phyloP scores from a whole-genome alignment of 2,113 vertebrate species.

The Peromyscus leucopus region DNA sequence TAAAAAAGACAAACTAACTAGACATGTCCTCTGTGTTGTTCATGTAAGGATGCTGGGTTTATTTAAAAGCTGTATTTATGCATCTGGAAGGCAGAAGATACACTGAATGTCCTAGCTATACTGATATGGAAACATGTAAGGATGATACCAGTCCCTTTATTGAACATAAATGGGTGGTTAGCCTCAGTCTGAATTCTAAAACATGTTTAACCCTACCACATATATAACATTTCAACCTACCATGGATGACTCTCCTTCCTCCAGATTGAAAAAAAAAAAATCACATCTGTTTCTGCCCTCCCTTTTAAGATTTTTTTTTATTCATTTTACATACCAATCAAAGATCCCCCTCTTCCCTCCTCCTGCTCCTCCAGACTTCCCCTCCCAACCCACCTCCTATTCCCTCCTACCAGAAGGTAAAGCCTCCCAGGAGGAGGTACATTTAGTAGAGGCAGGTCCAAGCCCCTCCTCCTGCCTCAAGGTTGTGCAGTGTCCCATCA shows the following conservation, averaged over 20 bases:
- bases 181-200: background rate
- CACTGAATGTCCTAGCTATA: background rate
- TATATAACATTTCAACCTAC: background rate
- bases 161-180: accelerated
- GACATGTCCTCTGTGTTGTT: background rate
- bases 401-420: too few species aligned
- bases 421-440: too few species aligned
- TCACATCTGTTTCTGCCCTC: background rate
- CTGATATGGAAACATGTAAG: background rate
- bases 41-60: background rate
- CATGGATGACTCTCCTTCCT: background rate
- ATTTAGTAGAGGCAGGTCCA: too few species aligned
- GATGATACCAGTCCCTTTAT: background rate
- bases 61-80: background rate
- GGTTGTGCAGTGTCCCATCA: too few species aligned
- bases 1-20: background rate
- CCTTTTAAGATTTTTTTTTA: too few species aligned
- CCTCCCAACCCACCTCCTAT: too few species aligned
- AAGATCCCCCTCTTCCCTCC: too few species aligned
- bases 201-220: background rate
- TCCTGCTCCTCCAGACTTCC: too few species aligned
- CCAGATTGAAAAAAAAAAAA: background rate
- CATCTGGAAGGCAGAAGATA: too few species aligned
- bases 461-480: too few species aligned
- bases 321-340: too few species aligned